These are phyloP conservation scores for Hestina assimilis DNA, from an alignment of 1,140 invertebrate species.

Conservation along the genomic window DNA sequence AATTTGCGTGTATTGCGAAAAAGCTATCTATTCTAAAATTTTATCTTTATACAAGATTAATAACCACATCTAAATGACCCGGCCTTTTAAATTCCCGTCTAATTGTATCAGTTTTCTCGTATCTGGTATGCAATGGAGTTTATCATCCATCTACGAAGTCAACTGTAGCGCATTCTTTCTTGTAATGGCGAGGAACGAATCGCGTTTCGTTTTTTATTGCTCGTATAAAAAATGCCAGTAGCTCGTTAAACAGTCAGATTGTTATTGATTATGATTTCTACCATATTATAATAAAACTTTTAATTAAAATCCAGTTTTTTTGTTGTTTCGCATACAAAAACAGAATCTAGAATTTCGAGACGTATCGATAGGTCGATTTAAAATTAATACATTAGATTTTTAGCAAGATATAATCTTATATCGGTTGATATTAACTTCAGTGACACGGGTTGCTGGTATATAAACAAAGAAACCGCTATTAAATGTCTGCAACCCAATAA, in stretches of 20 bases:
- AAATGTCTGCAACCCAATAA: not conserved
- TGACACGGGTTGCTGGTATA: not conserved
- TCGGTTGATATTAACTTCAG: not conserved
- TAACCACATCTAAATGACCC: slow-evolving; percentile 48
- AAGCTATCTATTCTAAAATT: not conserved
- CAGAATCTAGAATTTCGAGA: not conserved
- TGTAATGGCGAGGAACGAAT: slow-evolving; percentile 35
- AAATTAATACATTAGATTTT: not conserved
- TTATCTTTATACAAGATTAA: slow-evolving; percentile 41
- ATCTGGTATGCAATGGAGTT: slow-evolving; percentile 40
- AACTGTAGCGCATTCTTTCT: slow-evolving; percentile 36
- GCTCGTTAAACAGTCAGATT: slow-evolving; percentile 21
- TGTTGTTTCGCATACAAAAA: not conserved
- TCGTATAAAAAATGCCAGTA: slow-evolving; percentile 24
- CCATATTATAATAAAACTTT: slow-evolving; percentile 9
- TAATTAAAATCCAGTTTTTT: slow-evolving; percentile 9
- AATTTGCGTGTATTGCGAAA: too few species aligned
- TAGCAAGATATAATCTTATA: slow-evolving; percentile 1
- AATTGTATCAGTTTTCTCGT: slow-evolving; percentile 58
- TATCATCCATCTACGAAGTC: slow-evolving; percentile 34
- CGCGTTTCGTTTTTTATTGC: slow-evolving; percentile 21
- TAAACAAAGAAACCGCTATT: not conserved
- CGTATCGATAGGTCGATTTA: not conserved
- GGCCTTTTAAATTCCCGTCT: slow-evolving; percentile 55
- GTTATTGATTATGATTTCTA: slow-evolving; percentile 26